Evolutionary conservation across 2,888 invertebrate species (phyloP).

Genomic region (Machimus rusticus): DNA sequence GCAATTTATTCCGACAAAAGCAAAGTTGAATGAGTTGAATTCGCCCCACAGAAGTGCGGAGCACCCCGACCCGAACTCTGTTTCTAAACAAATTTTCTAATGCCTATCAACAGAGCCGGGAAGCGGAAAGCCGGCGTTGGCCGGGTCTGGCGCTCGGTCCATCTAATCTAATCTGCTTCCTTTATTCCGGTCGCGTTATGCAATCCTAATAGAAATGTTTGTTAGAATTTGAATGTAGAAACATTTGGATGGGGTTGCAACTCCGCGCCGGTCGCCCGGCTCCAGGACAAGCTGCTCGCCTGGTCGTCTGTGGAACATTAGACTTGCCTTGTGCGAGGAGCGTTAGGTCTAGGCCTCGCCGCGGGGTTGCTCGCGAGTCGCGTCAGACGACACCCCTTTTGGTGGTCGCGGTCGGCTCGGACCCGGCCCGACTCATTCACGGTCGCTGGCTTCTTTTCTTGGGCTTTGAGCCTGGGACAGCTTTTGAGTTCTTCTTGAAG

Average conservation of each 20-base stretch:
- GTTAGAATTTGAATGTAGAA: conserved; percentile 52
- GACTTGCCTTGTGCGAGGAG: conserved; percentile 10
- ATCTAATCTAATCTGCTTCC: conserved; percentile 36
- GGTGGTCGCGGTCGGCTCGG: not conserved
- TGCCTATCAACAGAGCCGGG: conserved; percentile 30
- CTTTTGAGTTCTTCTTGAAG: not conserved
- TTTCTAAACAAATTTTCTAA: conserved; percentile 42
- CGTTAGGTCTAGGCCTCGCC: not conserved
- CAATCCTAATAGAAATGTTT: conserved; percentile 62
- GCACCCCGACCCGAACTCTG: not conserved
- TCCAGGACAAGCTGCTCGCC: conserved; percentile 49
- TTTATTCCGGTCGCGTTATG: conserved; percentile 52
- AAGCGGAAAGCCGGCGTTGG: not conserved
- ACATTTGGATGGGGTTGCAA: conserved; percentile 19
- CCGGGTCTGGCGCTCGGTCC: not conserved
- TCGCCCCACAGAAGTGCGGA: not conserved
- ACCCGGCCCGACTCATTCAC: not conserved
- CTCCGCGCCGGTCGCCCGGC: conserved; percentile 41
- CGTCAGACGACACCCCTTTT: not conserved
- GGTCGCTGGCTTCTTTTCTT: not conserved
- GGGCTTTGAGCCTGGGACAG: not conserved
- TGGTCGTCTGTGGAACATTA: conserved; percentile 60
- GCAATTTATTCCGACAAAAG: not conserved
- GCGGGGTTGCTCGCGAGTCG: not conserved
- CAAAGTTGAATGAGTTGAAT: not conserved